Base-by-base conservation (phyloP, 2,888 invertebrate species). In the Andrena bicolor region DNA sequence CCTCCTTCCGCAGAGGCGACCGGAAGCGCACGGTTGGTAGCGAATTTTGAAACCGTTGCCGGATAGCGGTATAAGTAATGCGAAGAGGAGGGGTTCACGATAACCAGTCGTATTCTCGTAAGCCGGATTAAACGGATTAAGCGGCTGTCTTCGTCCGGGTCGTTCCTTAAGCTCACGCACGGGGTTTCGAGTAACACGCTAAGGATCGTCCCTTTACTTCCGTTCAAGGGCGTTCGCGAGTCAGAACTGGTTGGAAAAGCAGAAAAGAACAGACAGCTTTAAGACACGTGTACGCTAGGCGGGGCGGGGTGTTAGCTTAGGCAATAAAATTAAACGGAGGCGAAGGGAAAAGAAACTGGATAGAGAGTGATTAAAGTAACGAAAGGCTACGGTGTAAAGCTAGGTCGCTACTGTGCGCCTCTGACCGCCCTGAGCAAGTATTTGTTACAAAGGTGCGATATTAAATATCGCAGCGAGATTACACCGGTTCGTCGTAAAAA, bases 111-210 rank as follows among this genome's bases (percentile, higher is more conserved):
- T 86, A 86, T 88, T 86, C 88, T 83, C 84, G 86, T 89, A 89
- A 88, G 85, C 88, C 88, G 89, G 88, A 83, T 89, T 89, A 89
- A 89, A 83, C 65, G 89, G 85, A 89, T 89, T 88, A 89, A 88
- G 84, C 78, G 83, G 82, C 85, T 84, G 89, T 87, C 89, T 88
- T 88, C 89, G 88, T 89, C 83, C 85, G 80, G 86, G 73, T 82
- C 81, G 80, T 86, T 80, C 85, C 86, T 85, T 81, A 81, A 85
- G 81, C 87, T 85, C 89, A 89, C 89, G 88, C 87, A 88, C 84
- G 73, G 69, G 81, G 84, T 81, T 85, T 88, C 75, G 81, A 80
- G 87, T 88, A 86, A 86, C 88, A 82, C 84, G 86, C 68, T 75
- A 79, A 84, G 78, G 76, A 84, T 86, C 83, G 80, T 84, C 82